A percentile compares a stretch with the other conserved stretches of the same genome.
phyloP scores from a whole-genome alignment of 2,113 vertebrate species.

The Eulacestoma nigropectus region DNA sequence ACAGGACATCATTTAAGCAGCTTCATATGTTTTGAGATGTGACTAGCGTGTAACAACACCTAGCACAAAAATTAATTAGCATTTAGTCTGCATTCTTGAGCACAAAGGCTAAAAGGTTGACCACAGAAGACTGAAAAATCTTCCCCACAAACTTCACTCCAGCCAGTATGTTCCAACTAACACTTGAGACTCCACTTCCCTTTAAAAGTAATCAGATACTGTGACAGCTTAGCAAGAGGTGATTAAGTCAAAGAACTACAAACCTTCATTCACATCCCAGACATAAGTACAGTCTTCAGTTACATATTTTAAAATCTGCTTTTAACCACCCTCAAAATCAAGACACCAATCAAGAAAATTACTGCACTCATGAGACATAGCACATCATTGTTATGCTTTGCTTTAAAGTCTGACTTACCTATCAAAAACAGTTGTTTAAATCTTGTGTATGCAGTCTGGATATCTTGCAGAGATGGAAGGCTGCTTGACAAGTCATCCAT shows the following conservation, averaged over 20 bases:
- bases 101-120: background rate
- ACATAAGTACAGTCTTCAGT: background rate
- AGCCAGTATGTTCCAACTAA: background rate
- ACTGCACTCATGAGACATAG: background rate
- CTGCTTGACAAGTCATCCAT: slow-evolving; percentile 81
- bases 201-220: background rate
- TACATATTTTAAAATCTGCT: background rate
- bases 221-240: background rate
- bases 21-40: background rate
- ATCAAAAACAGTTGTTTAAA: slow-evolving; percentile 88
- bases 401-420: slow-evolving; percentile 69
- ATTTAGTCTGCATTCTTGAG: background rate
- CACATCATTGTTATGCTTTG: background rate
- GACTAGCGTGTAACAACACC: background rate
- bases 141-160: background rate
- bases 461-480: slow-evolving; percentile 81
- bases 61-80: background rate
- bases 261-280: background rate
- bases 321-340: background rate
- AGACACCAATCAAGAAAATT: background rate
- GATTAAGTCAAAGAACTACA: background rate
- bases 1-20: background rate
- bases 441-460: slow-evolving; percentile 81
- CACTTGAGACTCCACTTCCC: background rate
- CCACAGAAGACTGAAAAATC: background rate